These are phyloP conservation scores for Flexamia atlantica DNA, from an alignment of 2,888 invertebrate species.

Conservation along the genomic window DNA sequence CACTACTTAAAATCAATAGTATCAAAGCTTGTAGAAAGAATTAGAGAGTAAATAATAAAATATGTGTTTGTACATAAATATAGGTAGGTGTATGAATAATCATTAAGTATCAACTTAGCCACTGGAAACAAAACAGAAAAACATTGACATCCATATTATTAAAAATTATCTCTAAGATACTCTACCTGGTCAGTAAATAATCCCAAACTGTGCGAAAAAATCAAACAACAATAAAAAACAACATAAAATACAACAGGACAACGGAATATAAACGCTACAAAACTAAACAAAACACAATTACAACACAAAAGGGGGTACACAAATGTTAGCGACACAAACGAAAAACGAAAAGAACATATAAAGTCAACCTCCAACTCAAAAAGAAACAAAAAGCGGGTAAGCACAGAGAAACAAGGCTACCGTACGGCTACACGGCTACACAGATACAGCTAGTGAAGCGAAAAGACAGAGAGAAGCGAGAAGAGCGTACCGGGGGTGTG, in stretches of 20 bases:
- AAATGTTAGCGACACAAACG: constrained; percentile 13
- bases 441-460: constrained; percentile 33
- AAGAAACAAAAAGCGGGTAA: constrained; percentile 32
- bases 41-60: too few relatives aligned
- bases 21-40: too few relatives aligned
- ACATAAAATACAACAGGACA: not conserved
- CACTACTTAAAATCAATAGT: too few relatives aligned
- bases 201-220: constrained; percentile 10
- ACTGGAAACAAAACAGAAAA: not conserved
- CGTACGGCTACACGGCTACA: not conserved
- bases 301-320: not conserved
- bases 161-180: not conserved
- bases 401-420: constrained; percentile 45
- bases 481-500: constrained; percentile 72
- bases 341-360: constrained; percentile 21
- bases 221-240: not conserved
- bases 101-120: not conserved
- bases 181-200: not conserved
- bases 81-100: too few relatives aligned
- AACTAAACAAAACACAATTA: not conserved
- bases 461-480: constrained; percentile 47
- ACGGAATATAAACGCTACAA: not conserved
- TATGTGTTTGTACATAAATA: too few relatives aligned
- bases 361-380: constrained; percentile 62
- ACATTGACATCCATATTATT: not conserved